Evolutionary conservation across 1,140 invertebrate genomes (phyloP).

Genomic region (Drosophila truncata): DNA sequence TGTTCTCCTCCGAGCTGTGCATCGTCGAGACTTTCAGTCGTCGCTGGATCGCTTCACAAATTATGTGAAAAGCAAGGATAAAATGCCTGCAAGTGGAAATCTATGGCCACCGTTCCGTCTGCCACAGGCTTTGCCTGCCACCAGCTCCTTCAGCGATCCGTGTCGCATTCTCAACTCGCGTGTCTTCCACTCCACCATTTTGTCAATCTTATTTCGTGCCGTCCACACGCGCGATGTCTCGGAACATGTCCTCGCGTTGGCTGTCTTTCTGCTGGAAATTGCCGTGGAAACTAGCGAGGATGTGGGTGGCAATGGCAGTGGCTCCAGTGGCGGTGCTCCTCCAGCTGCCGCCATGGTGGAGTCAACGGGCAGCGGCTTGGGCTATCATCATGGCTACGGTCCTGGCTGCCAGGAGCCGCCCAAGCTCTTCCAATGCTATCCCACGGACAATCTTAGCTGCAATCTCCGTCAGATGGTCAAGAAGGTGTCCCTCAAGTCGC

Average conservation of each 20-base stretch:
- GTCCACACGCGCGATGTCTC: constrained; percentile 91
- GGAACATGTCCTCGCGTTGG: constrained; percentile 94
- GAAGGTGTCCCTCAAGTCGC: constrained; percentile 87
- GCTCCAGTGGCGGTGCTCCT: not conserved
- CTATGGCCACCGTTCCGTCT: constrained; percentile 94
- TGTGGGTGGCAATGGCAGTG: constrained; percentile 62
- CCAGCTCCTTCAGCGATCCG: constrained; percentile 90
- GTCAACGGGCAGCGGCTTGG: constrained; percentile 39
- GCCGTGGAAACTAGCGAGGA: constrained; percentile 89
- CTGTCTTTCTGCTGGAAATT: constrained; percentile 95
- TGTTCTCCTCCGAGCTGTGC: constrained; percentile 95
- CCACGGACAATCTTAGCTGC: constrained; percentile 91
- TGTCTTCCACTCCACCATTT: constrained; percentile 94
- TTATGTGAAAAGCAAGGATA: constrained; percentile 89
- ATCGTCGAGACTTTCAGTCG: constrained; percentile 96
- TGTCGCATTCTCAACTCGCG: constrained; percentile 90
- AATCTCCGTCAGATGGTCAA: constrained; percentile 92
- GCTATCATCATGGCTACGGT: constrained; percentile 62
- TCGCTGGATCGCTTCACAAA: constrained; percentile 96
- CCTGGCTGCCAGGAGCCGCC: constrained; percentile 81
- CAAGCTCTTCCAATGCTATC: constrained; percentile 91
- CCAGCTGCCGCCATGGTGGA: constrained; percentile 69
- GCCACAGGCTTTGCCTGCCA: constrained; percentile 87
- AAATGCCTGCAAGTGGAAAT: constrained; percentile 88
- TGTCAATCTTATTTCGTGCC: constrained; percentile 94